phyloP scores from a whole-genome alignment of 2,888 invertebrate genomes.

The Stenotaenia linearis region DNA sequence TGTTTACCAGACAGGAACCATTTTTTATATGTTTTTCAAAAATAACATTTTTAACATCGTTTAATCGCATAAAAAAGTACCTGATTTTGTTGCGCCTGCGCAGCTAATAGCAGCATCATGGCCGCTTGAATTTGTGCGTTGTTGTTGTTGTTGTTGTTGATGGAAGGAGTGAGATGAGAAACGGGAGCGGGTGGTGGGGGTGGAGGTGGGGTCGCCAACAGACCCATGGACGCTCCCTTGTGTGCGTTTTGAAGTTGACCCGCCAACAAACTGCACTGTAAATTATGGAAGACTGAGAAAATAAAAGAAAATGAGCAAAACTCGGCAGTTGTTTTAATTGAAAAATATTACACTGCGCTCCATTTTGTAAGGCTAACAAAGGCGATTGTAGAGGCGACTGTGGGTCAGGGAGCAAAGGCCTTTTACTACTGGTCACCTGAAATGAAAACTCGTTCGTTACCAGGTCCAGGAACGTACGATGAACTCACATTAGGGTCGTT shows the following conservation, averaged over 20 bases:
- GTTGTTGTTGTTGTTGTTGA: slow-evolving; percentile 18
- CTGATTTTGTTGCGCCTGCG: slow-evolving; percentile 42
- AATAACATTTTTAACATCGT: too few species aligned
- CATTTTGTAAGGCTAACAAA: slow-evolving; percentile 33
- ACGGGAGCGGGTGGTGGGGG: slow-evolving; percentile 21
- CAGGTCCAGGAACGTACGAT: neutral
- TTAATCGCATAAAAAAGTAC: neutral
- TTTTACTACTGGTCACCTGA: slow-evolving; percentile 30
- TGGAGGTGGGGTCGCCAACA: slow-evolving; percentile 3
- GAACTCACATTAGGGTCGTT: slow-evolving; percentile 41
- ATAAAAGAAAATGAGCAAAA: too few species aligned
- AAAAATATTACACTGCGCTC: slow-evolving; percentile 26
- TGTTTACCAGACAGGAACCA: neutral
- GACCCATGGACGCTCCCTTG: neutral
- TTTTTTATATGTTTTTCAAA: neutral
- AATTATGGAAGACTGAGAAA: slow-evolving; percentile 31
- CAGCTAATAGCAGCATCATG: slow-evolving; percentile 44
- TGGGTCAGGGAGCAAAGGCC: slow-evolving; percentile 33
- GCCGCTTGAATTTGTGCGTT: slow-evolving; percentile 42
- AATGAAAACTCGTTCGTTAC: neutral
- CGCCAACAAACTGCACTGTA: slow-evolving; percentile 30
- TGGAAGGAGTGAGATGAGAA: slow-evolving; percentile 13
- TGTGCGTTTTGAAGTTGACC: neutral
- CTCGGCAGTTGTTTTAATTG: neutral
- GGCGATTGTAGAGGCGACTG: slow-evolving; percentile 28